A percentile compares a stretch with the other conserved stretches of the same genome.
Conservation (phyloP, 2,888 invertebrate genomes). For the Ormyrus pomaceus region DNA sequence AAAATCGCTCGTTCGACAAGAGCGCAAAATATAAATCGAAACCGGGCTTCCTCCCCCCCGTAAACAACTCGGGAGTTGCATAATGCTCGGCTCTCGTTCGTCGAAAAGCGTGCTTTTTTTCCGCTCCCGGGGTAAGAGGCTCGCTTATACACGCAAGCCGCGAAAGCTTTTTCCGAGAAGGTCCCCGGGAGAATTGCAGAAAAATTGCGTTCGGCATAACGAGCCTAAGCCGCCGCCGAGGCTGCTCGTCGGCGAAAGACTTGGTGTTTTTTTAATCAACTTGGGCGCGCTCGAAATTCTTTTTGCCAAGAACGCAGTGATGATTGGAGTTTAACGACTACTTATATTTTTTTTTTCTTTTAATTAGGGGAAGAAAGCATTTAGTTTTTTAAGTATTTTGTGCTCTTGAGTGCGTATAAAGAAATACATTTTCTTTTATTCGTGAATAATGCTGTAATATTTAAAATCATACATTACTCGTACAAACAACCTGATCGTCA, state of each 20-base stretch:
- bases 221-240: background rate
- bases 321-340: background rate
- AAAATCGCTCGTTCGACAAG: slow-evolving; percentile 1
- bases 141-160: slow-evolving; percentile 30
- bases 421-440: too few relatives aligned
- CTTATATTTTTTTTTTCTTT: background rate
- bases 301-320: too few relatives aligned
- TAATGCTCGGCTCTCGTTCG: background rate
- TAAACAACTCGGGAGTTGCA: background rate
- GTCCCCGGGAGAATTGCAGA: slow-evolving; percentile 14
- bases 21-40: background rate
- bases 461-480: too few relatives aligned
- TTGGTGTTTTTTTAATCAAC: too few relatives aligned
- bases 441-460: too few relatives aligned
- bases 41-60: background rate
- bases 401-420: too few relatives aligned
- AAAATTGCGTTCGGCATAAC: background rate
- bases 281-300: too few relatives aligned
- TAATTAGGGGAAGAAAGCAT: background rate
- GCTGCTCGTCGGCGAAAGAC: background rate
- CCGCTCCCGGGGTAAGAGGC: background rate
- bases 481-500: too few relatives aligned
- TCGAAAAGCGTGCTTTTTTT: background rate
- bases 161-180: slow-evolving; percentile 22
- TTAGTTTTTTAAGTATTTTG: too few relatives aligned